Base-by-base conservation (phyloP, 2,113 vertebrate species). In the Mola mola region DNA sequence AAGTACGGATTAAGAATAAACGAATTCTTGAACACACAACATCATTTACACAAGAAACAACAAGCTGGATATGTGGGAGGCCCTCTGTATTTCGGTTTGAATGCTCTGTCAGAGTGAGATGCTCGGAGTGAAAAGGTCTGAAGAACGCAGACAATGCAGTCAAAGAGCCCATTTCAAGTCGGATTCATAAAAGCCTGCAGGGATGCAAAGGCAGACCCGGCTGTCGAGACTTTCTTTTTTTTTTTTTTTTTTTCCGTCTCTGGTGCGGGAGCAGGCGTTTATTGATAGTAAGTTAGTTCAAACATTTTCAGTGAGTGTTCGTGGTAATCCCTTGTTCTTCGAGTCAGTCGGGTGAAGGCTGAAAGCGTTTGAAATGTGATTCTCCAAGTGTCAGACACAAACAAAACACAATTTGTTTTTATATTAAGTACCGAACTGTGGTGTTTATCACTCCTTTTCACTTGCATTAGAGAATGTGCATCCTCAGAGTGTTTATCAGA, bases 31-130 rank as follows among this genome's bases (percentile, higher is more conserved):
- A 88, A 87, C 83, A 84, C 84, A 84, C 83, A 86, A 88, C 88
- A 88, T 84, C 81, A 88, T 88, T 87, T 87, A 84, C 84, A 83
- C 88, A 86, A 88, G 86, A 90, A 84, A 88, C 88, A 88, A 89
- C 88, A 86, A 82, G 88, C 84, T 75, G 81, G 65, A 72, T 78
- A 81, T 86, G 86, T 88, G 84, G 84, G 81, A 88, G 82, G 79
- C 75, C 79, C 55, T 31, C 19, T 75, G 65, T 66, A 58, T 72
- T 81, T 74, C 80, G 48, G 37, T 66, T 75, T 57, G 66, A 79
- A 60, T 56, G 69, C 69, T 75, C 66, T 50, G 56, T 57, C 68
- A 42, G 74, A 53, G 46, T 22, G 71, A 66, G 60, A 60, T 34
- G 73, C 63, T 63, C n/a, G 15, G 66, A 64, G 49, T 48, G 73